These are phyloP conservation scores for Nycticebus coucang DNA, from an alignment of 2,113 vertebrate species.

Conservation along the genomic window DNA sequence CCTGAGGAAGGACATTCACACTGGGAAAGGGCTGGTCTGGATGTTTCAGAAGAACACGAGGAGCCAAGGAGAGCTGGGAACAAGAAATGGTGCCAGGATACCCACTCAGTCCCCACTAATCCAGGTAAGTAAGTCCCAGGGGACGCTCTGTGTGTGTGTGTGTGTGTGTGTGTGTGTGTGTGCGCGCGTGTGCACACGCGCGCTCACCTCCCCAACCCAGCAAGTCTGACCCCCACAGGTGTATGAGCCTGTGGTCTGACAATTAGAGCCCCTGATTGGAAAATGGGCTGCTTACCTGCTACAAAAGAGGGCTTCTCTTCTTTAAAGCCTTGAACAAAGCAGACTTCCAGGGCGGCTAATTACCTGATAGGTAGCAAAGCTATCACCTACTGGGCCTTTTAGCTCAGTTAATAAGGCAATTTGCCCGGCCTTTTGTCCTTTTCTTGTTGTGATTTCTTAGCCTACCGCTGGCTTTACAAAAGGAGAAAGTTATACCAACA, in stretches of 20 bases:
- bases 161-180: neutral
- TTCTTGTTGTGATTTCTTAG: conserved; percentile 43
- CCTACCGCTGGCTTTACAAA: conserved; percentile 27
- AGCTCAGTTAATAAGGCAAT: conserved; percentile 61
- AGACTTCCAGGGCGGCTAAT: conserved; percentile 29
- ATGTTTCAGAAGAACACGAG: neutral
- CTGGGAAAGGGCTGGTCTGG: rapidly evolving
- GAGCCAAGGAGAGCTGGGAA: neutral
- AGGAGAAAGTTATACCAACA: neutral
- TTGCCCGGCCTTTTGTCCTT: conserved; percentile 18
- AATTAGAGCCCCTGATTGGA: neutral
- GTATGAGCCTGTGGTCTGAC: neutral
- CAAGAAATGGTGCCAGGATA: rapidly evolving
- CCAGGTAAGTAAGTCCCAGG: neutral
- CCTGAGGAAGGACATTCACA: rapidly evolving
- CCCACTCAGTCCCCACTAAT: neutral
- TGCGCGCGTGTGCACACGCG: too few species aligned
- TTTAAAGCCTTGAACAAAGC: neutral
- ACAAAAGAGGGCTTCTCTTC: neutral
- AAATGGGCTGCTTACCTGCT: neutral
- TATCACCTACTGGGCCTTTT: conserved; percentile 26
- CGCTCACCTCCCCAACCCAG: rapidly evolving
- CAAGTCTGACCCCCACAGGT: neutral
- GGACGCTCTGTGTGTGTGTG: neutral
- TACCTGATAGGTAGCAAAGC: neutral